Percentiles rank a stretch among this genome's conserved stretches.
Conservation (phyloP, 2,888 invertebrate species). For the Sepiola atlantica region DNA sequence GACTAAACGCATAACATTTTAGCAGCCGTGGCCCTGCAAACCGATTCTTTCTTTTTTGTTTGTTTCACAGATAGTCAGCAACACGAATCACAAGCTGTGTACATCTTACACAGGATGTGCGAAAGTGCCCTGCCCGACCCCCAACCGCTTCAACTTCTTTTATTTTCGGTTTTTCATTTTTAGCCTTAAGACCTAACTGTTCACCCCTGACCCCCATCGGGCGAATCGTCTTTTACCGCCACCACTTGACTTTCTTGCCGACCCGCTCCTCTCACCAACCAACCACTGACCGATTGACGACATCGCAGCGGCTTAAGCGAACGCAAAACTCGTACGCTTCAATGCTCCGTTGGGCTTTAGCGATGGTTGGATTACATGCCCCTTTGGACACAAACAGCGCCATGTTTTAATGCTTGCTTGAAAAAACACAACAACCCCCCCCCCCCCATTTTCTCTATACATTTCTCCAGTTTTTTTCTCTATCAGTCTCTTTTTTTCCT, state of each 20-base stretch:
- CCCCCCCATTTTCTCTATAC: too few relatives aligned
- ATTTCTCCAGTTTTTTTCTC: too few relatives aligned
- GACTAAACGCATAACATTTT: not conserved
- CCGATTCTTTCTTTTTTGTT: not conserved
- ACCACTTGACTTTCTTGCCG: not conserved
- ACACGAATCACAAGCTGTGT: not conserved
- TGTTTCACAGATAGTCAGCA: not conserved
- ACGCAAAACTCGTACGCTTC: not conserved
- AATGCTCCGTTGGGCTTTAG: not conserved
- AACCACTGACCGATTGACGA: not conserved
- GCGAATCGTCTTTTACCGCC: not conserved
- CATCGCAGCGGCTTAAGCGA: not conserved
- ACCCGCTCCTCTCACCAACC: not conserved
- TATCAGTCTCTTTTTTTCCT: too few relatives aligned
- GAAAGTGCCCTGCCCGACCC: not conserved
- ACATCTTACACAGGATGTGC: not conserved
- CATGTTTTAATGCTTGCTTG: not conserved
- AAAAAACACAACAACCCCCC: not conserved
- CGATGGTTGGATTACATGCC: not conserved
- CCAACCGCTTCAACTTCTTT: not conserved
- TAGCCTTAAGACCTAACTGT: not conserved
- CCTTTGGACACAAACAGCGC: not conserved
- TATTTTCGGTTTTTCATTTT: not conserved
- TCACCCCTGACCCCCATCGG: not conserved
- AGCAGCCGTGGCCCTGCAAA: not conserved